phyloP scores from a whole-genome alignment of 2,888 invertebrate genomes.

The Dexiosoma caninum region DNA sequence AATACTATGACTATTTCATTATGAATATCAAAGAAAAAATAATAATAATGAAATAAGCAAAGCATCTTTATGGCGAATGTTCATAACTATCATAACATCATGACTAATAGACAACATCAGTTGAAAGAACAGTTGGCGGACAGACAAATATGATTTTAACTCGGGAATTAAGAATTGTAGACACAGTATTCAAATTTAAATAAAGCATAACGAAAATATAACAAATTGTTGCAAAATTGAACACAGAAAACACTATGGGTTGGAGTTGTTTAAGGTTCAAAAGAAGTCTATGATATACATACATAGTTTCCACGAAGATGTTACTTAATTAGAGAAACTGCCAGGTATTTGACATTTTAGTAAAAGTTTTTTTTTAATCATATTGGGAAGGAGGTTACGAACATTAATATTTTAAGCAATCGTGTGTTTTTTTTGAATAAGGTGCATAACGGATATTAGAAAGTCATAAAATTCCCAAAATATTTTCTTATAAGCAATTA shows the following conservation, averaged over 20 bases:
- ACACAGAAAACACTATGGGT: not conserved
- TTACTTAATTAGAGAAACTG: too few relatives aligned
- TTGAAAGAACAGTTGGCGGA: constrained; percentile 13
- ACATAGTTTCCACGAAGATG: too few relatives aligned
- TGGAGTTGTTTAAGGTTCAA: not conserved
- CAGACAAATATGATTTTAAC: not conserved
- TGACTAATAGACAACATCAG: constrained; percentile 35
- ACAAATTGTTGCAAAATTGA: not conserved
- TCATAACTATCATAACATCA: constrained; percentile 46
- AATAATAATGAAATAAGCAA: constrained; percentile 7
- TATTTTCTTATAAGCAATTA: too few relatives aligned
- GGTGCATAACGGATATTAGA: too few relatives aligned
- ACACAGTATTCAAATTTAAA: not conserved
- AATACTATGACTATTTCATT: not conserved
- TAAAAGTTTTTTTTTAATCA: too few relatives aligned
- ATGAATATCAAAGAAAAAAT: constrained; percentile 6
- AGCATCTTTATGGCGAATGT: constrained; percentile 55
- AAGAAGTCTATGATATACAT: too few relatives aligned
- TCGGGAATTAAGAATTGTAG: not conserved
- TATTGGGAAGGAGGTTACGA: too few relatives aligned
- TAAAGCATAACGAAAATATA: constrained; percentile 1
- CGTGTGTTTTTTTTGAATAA: too few relatives aligned
- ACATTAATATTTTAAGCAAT: too few relatives aligned
- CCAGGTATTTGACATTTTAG: too few relatives aligned
- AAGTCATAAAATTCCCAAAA: too few relatives aligned